Evolutionary conservation across 2,888 invertebrate genomes (phyloP).

Genomic region (Trilocha varians): DNA sequence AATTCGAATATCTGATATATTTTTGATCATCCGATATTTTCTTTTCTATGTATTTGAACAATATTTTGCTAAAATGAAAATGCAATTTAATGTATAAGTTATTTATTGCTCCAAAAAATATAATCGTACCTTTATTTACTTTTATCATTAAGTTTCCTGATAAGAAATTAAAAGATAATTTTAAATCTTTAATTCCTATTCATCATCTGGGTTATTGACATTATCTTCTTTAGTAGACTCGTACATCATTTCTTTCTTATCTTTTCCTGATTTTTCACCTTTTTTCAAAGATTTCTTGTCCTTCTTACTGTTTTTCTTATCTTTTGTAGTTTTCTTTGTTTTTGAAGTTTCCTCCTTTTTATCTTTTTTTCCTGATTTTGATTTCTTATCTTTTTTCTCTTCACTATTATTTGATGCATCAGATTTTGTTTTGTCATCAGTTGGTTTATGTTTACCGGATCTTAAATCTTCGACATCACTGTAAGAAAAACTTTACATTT

Average conservation of each 20-base stretch:
- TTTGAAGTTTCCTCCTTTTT: slow-evolving; percentile 15
- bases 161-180: too few species aligned
- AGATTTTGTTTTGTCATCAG: slow-evolving; percentile 8
- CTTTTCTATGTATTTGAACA: too few species aligned
- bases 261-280: slow-evolving; percentile 10
- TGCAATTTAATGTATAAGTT: too few species aligned
- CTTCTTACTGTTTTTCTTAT: slow-evolving; percentile 17
- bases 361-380: slow-evolving; percentile 15
- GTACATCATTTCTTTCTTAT: slow-evolving; percentile 31
- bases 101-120: too few species aligned
- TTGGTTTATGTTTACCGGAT: slow-evolving; percentile 10
- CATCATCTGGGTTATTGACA: slow-evolving; percentile 51
- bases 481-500: too few species aligned
- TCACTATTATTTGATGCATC: slow-evolving; percentile 13
- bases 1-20: too few species aligned
- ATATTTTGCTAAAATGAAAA: too few species aligned
- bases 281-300: slow-evolving; percentile 10
- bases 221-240: slow-evolving; percentile 58
- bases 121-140: too few species aligned
- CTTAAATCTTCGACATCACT: too few species aligned
- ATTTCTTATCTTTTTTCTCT: slow-evolving; percentile 12
- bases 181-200: slow-evolving; percentile 20
- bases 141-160: too few species aligned
- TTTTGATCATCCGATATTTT: too few species aligned
- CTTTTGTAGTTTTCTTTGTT: slow-evolving; percentile 14